Conservation (phyloP, 2,888 invertebrate species). For the Hofmannophila pseudospretella region DNA sequence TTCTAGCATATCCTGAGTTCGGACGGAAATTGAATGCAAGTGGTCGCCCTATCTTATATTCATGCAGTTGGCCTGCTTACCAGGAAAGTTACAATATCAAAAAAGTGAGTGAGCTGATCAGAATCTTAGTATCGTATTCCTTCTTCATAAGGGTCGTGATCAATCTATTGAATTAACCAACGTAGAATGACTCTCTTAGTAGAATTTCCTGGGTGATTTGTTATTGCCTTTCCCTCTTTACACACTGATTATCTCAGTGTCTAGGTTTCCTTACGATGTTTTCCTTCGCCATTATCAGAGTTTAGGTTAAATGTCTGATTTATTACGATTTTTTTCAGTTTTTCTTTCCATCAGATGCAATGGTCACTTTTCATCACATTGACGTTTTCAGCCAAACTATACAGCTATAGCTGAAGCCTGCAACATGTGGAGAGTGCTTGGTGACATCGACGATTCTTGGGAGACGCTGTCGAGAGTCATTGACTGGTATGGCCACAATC, state of each 20-base stretch:
- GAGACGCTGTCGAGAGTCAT: conserved; percentile 74
- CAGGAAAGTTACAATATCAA: conserved; percentile 31
- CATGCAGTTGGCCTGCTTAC: conserved; percentile 92
- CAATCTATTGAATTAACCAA: not conserved
- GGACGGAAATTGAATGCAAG: conserved; percentile 83
- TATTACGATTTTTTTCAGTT: too few species aligned
- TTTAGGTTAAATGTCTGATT: too few species aligned
- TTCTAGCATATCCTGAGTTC: conserved; percentile 84
- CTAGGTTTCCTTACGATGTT: too few species aligned
- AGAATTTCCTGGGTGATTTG: too few species aligned
- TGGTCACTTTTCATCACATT: not conserved
- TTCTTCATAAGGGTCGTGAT: too few species aligned
- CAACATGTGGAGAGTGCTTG: conserved; percentile 84
- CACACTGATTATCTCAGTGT: too few species aligned
- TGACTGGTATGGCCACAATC: conserved; percentile 81
- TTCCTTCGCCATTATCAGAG: too few species aligned
- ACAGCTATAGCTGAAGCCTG: conserved; percentile 75
- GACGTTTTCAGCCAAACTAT: conserved; percentile 76
- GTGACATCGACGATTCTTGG: conserved; percentile 83
- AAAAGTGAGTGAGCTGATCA: conserved; percentile 63
- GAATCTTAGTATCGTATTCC: too few species aligned
- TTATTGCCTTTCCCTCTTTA: too few species aligned
- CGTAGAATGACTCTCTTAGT: too few species aligned
- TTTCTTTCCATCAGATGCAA: too few species aligned
- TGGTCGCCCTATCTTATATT: conserved; percentile 86